phyloP scores from a whole-genome alignment of 2,888 invertebrate genomes.

The Mayetiola destructor region DNA sequence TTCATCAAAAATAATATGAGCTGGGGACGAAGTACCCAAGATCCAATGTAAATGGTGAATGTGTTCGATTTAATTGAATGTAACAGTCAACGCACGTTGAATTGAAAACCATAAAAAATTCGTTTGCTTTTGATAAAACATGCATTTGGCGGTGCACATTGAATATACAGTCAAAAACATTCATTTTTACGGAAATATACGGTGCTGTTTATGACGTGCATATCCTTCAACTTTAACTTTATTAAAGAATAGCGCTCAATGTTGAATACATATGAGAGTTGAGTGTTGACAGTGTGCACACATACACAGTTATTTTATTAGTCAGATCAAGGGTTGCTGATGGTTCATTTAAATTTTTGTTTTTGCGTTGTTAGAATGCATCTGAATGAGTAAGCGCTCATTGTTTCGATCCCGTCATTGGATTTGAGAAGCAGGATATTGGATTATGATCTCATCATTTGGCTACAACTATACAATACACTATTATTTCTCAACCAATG shows the following conservation, averaged over 20 bases:
- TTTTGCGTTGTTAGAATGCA: background rate
- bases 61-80: background rate
- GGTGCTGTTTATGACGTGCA: too few species aligned
- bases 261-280: background rate
- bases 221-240: too few species aligned
- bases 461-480: background rate
- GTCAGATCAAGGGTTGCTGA: background rate
- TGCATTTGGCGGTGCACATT: too few species aligned
- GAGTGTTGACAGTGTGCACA: background rate
- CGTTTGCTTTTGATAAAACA: too few species aligned
- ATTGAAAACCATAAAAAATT: too few species aligned
- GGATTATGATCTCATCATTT: conserved; percentile 1
- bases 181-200: too few species aligned
- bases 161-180: too few species aligned
- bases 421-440: background rate
- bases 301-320: background rate
- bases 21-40: background rate
- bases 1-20: background rate
- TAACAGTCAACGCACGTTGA: too few species aligned
- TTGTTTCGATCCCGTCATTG: background rate
- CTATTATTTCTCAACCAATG: too few species aligned
- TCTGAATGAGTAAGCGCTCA: background rate
- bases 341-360: background rate
- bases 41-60: background rate
- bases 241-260: too few species aligned